These are phyloP conservation scores for Acleris sparsana DNA, from an alignment of 2,888 invertebrate genomes.

Conservation along the genomic window DNA sequence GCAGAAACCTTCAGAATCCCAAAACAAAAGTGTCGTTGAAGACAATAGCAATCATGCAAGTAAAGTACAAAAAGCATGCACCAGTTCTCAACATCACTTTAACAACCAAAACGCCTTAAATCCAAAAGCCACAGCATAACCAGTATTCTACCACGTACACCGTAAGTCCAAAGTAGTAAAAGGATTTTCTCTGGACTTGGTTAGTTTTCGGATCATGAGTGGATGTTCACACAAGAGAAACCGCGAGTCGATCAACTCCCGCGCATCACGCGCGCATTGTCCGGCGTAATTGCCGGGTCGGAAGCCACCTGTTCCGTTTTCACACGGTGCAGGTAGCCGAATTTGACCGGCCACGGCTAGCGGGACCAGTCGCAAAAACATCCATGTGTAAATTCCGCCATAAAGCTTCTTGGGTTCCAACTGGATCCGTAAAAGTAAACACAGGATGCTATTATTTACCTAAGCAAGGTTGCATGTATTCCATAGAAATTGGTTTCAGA, in stretches of 20 bases:
- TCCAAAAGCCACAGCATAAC: background rate
- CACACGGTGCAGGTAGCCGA: slow-evolving; percentile 78
- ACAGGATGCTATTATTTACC: background rate
- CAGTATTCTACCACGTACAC: too few species aligned
- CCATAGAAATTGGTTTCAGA: too few species aligned
- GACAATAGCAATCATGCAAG: slow-evolving; percentile 11
- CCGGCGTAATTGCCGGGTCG: slow-evolving; percentile 72
- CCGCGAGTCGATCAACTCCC: slow-evolving; percentile 59
- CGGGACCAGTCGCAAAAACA: slow-evolving; percentile 39
- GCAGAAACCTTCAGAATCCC: slow-evolving; percentile 2
- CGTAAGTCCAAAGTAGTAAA: too few species aligned
- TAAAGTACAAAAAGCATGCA: slow-evolving; percentile 18
- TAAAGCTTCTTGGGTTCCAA: slow-evolving; percentile 3
- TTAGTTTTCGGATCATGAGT: slow-evolving; percentile 9
- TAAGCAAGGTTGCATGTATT: background rate
- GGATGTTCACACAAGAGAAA: slow-evolving; percentile 42
- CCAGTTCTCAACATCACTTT: slow-evolving; percentile 3
- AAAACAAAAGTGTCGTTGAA: slow-evolving; percentile 9
- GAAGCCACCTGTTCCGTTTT: slow-evolving; percentile 79
- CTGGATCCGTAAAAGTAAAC: background rate
- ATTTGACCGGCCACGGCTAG: slow-evolving; percentile 61
- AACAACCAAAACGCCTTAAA: slow-evolving; percentile 1
- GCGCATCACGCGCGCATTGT: slow-evolving; percentile 73
- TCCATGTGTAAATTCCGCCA: slow-evolving; percentile 13
- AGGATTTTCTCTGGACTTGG: background rate